These are phyloP conservation scores for Monoplex corrugatus DNA, from an alignment of 2,888 invertebrate genomes.

Conservation along the genomic window DNA sequence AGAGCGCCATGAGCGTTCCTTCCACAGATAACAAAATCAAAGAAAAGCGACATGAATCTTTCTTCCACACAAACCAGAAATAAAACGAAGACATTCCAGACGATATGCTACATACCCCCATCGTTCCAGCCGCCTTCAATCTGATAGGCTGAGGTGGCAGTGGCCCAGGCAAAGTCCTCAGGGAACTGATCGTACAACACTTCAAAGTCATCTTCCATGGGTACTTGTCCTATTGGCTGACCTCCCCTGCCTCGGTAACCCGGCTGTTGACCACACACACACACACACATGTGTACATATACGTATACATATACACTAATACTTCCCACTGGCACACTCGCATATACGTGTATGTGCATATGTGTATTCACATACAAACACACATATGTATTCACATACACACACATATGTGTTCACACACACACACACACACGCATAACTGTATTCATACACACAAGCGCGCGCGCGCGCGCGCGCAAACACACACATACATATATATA, in stretches of 20 bases:
- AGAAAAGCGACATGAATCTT: too few relatives aligned
- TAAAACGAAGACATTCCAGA: too few relatives aligned
- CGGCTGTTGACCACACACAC: constrained; percentile 24
- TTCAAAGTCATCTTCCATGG: constrained; percentile 55
- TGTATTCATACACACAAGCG: too few relatives aligned
- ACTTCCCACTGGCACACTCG: too few relatives aligned
- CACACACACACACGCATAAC: background rate
- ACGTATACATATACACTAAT: background rate
- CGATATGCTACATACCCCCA: constrained; percentile 74
- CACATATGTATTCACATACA: constrained; percentile 5
- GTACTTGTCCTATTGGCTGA: constrained; percentile 58
- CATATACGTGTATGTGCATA: too few relatives aligned
- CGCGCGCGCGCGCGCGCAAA: background rate
- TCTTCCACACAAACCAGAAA: too few relatives aligned
- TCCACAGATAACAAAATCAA: too few relatives aligned
- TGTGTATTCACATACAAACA: too few relatives aligned
- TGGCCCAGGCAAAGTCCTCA: constrained; percentile 71
- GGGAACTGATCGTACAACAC: constrained; percentile 62
- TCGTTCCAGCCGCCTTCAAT: constrained; percentile 86
- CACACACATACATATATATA: background rate
- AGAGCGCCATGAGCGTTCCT: too few relatives aligned
- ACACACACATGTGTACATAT: background rate
- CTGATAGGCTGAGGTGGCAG: constrained; percentile 84
- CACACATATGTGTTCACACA: background rate
- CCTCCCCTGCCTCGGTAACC: constrained; percentile 57